Conservation (phyloP, 2,888 invertebrate genomes). For the Cepaea hortensis region DNA sequence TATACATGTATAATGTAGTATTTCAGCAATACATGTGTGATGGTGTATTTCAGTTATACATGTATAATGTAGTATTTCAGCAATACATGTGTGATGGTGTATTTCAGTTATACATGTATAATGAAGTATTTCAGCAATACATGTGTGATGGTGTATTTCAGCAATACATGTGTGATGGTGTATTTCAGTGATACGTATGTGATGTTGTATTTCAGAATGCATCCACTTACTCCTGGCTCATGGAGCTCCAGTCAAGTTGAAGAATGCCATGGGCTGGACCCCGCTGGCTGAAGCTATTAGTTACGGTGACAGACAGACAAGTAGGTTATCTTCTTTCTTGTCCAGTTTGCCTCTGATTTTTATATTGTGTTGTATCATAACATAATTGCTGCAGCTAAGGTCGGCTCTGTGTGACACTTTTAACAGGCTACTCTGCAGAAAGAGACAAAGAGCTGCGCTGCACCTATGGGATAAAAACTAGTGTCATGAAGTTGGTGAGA, state of each 20-base stretch:
- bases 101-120: not conserved
- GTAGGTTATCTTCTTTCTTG: constrained; percentile 74
- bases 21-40: no score
- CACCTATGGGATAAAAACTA: no score
- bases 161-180: not conserved
- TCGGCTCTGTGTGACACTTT: no score
- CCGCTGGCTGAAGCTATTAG: constrained; percentile 97
- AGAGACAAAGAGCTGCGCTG: no score
- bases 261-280: constrained; percentile 97
- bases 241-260: constrained; percentile 95
- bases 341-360: no score
- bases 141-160: not conserved
- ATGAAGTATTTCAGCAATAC: not conserved
- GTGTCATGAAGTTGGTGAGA: no score
- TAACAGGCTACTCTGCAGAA: no score
- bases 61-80: constrained; percentile 68
- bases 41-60: no score
- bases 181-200: not conserved
- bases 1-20: no score
- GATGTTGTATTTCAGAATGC: constrained; percentile 80
- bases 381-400: no score
- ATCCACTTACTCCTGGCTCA: constrained; percentile 92
- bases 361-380: no score
- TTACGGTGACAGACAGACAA: constrained; percentile 96
- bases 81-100: no score